Evolutionary conservation across 2,888 invertebrate species (phyloP).

Genomic region (Spisula solida): DNA sequence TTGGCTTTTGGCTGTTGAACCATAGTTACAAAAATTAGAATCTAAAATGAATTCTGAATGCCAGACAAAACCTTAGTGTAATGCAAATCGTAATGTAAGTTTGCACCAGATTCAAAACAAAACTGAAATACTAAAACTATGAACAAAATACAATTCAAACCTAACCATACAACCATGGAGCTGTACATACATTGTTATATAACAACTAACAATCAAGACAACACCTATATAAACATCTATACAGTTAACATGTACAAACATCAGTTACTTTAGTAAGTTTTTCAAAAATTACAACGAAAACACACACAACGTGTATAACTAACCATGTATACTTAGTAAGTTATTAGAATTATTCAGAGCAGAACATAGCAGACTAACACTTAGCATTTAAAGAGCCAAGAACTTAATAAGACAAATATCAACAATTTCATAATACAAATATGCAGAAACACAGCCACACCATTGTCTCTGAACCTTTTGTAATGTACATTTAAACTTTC

Average conservation of each 20-base stretch:
- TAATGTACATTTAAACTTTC: no score
- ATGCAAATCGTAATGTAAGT: not conserved
- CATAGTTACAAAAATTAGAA: no score
- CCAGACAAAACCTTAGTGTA: not conserved
- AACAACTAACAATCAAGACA: not conserved
- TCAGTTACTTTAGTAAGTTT: slow-evolving; percentile 3
- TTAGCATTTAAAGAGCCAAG: not conserved
- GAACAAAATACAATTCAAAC: not conserved
- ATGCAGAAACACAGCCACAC: no score
- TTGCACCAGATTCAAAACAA: not conserved
- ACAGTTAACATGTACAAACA: not conserved
- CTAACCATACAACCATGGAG: not conserved
- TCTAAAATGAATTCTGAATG: not conserved
- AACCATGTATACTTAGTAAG: not conserved
- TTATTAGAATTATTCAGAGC: not conserved
- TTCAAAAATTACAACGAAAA: not conserved
- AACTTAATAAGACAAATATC: not conserved
- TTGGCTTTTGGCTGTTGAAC: no score
- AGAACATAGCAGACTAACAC: not conserved
- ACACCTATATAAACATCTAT: not conserved
- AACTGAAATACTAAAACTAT: not conserved
- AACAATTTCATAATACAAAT: no score
- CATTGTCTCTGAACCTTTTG: no score
- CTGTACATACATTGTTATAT: not conserved
- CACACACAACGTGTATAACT: not conserved